A percentile compares a stretch with the other conserved stretches of the same genome.
These are phyloP conservation scores for Drosophila funebris DNA, from an alignment of 1,140 invertebrate genomes.

Conservation along the genomic window DNA sequence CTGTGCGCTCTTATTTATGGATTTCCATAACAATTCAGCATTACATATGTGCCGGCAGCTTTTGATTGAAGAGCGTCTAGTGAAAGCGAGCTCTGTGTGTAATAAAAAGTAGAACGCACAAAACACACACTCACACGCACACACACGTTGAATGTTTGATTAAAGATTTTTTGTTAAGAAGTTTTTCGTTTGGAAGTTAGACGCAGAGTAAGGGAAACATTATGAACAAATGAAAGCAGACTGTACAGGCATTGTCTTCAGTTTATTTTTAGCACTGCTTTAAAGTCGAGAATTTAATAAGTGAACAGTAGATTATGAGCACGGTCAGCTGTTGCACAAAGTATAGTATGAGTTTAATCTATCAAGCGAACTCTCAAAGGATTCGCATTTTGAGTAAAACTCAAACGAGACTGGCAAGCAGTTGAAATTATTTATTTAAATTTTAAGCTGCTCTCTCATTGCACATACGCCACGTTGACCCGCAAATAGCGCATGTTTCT, in stretches of 20 bases:
- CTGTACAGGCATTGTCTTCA: background rate
- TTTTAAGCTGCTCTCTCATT: slow-evolving; percentile 22
- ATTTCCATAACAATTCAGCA: slow-evolving; percentile 78
- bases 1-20: slow-evolving; percentile 78
- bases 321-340: background rate
- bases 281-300: background rate
- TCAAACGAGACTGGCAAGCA: background rate
- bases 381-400: background rate
- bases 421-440: slow-evolving; percentile 22
- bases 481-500: slow-evolving; percentile 11
- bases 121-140: background rate
- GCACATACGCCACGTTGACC: slow-evolving; percentile 36
- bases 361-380: slow-evolving; percentile 1
- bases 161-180: slow-evolving; percentile 16
- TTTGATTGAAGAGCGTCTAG: slow-evolving; percentile 67
- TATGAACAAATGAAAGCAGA: background rate
- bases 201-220: background rate
- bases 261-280: background rate
- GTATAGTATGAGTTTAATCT: background rate
- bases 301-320: background rate
- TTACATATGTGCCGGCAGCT: slow-evolving; percentile 72
- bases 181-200: slow-evolving; percentile 8
- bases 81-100: slow-evolving; percentile 12
- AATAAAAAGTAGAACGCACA: slow-evolving; percentile 17
- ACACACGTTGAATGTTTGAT: slow-evolving; percentile 27